Evolutionary conservation across 2,888 invertebrate genomes (phyloP).

Genomic region (Slavum lentiscoides): DNA sequence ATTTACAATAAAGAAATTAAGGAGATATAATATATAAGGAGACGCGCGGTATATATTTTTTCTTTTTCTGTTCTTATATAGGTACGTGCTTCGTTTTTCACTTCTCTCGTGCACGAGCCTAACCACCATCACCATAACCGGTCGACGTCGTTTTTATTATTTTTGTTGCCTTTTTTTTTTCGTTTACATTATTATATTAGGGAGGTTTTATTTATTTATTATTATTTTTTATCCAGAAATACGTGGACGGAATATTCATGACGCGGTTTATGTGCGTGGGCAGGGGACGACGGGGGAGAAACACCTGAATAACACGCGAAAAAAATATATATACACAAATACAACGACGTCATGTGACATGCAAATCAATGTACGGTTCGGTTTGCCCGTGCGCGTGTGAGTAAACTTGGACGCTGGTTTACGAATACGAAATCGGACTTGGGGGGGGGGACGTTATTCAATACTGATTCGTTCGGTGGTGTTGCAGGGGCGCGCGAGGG

Average conservation of each 20-base stretch:
- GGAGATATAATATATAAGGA: no score
- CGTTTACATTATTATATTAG: neutral
- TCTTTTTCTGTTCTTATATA: neutral
- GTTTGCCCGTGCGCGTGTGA: neutral
- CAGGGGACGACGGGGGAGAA: neutral
- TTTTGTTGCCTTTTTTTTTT: neutral
- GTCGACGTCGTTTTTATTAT: neutral
- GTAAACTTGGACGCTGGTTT: constrained; percentile 27
- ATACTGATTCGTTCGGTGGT: neutral
- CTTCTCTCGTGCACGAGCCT: neutral
- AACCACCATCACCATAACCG: neutral
- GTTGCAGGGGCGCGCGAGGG: neutral
- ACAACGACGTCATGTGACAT: neutral
- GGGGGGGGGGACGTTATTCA: constrained; percentile 11
- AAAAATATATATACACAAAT: neutral
- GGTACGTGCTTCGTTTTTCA: neutral
- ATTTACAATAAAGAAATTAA: constrained; percentile 7
- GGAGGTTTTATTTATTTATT: neutral
- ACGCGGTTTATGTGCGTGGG: no score
- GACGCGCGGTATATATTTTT: neutral
- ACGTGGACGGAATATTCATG: constrained; percentile 22
- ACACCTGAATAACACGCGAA: constrained; percentile 22
- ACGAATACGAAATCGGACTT: constrained; percentile 39
- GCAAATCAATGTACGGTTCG: constrained; percentile 27
- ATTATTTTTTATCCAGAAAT: neutral